Evolutionary conservation across 2,797 vertebrate species (phyloP), one percentile per base, ranked within the genome.

Genomic region (Dallia pectoralis): DNA sequence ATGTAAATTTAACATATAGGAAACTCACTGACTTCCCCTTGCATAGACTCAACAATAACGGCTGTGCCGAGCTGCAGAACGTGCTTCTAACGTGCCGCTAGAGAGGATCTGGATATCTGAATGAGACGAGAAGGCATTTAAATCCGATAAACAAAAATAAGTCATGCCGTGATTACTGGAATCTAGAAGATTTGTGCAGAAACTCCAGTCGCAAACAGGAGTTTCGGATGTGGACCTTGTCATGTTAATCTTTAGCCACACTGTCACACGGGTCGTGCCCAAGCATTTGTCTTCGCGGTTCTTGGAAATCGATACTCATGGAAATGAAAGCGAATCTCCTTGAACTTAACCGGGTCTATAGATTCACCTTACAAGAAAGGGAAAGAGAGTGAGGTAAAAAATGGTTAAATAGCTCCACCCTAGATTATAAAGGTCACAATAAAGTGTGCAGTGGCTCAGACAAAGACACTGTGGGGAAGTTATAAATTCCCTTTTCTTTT

Each of bases 301-400:
- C 49, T 25, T 59, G 65, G 64, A 73, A 59, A 32, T 29, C 29
- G 14, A 19, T 2, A 19, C 18, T 22, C 16, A 44, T 18, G 33
- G 29, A 68, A 48, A 2, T 61, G 65, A 61, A 68, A 79, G 56
- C 73, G 25, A 69, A 72, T 65, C 63, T 70, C 61, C 14, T 63
- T 27, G 16, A 30, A 1, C 25, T 25, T 51, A 19, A 25, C 56
- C 47, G 36, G 53, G 69, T 22, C 32, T 36, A 33, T 70, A 63
- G 29, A 63, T 12, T 63, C 15, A 63, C 5, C 12, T 63, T 63
- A 63, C 61, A 63, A 19, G 15, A 29, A 40, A 40, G 40, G 32
- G 27, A 59, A 18, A 56, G 53, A 62, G 59, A 62, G 3, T 14
- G 53, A 56, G 48, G 4, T 4, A 22, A 2, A 56, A 22, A 27